phyloP scores from a whole-genome alignment of 2,113 vertebrate genomes.

The Corapipo altera region DNA sequence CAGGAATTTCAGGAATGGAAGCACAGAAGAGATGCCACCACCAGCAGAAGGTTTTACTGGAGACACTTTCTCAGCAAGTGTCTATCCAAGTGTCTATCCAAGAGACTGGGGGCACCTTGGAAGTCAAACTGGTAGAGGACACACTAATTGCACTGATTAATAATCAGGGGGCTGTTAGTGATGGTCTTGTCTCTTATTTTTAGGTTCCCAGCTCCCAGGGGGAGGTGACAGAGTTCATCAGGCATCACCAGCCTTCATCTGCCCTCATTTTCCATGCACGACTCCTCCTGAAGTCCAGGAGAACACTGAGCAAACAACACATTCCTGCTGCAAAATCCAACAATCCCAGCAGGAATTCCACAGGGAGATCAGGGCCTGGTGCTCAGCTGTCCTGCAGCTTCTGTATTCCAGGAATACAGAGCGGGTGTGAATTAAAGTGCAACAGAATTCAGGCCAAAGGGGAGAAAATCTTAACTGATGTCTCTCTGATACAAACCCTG shows the following conservation, averaged over 20 bases:
- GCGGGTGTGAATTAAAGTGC: background rate
- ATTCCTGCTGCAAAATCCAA: background rate
- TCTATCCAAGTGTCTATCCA: too few relatives aligned
- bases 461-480: background rate
- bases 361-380: background rate
- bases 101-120: background rate
- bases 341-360: background rate
- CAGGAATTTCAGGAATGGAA: too few relatives aligned
- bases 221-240: background rate
- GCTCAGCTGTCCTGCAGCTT: background rate
- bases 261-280: accelerated
- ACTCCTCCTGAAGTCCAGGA: background rate
- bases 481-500: background rate
- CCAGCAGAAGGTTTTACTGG: too few relatives aligned
- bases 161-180: background rate
- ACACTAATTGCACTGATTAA: background rate
- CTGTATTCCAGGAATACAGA: accelerated
- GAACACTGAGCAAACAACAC: background rate
- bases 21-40: too few relatives aligned
- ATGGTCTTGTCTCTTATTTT: background rate
- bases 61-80: too few relatives aligned
- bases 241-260: background rate
- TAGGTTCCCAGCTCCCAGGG: background rate
- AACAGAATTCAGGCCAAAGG: background rate
- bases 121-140: background rate